Base-by-base conservation (phyloP, 2,113 vertebrate species). In the Vidua chalybeata region DNA sequence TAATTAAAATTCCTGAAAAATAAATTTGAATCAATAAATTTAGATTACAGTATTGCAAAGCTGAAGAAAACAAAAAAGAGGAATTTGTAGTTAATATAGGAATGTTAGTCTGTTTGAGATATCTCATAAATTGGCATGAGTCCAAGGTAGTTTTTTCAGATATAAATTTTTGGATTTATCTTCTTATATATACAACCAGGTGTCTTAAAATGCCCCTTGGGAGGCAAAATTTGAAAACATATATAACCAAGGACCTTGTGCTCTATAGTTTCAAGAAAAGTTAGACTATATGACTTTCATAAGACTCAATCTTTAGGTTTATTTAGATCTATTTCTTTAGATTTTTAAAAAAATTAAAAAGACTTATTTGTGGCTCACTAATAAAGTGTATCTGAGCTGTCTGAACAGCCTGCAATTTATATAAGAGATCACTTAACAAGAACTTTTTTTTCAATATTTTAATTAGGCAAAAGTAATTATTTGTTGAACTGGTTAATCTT, bases 341-440 rank as follows among this genome's bases (percentile, higher is more conserved):
- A 24, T 13, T 30, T 59, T 55, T 14, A 0, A 6, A 15, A 15
- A 84, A 68, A 55, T 11, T 12, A 45, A 61, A 84, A 66, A 18
- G 39, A 9, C 4, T 12, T 63, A 26, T 37, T 72, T 2, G 8
- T 48, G 4, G 3, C 6, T 35, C 0, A 0, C 13, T 51, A 54
- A 27, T n/a, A 67, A 85, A 54, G 8, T 6, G 12, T 45, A 3
- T 63, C 37, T 63, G 17, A 63, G 15, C 30, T 43, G 4, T 48
- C 45, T 79, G 52, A 84, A 31, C 10, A 51, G 24, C 10, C 26
- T 76, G 17, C 4, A 64, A 28, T 3, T 68, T 39, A 11, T 5
- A 9, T 6, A 49, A 61, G 5, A 41, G 9, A 13, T 43, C 17
- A 26, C 11, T 59, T 49, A 67, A 35, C 15, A 30, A 22, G 24